A percentile compares a stretch with the other conserved stretches of the same genome.
These are phyloP conservation scores for Pseudotriccus pelzelni DNA, from an alignment of 2,797 vertebrate genomes.

Conservation along the genomic window DNA sequence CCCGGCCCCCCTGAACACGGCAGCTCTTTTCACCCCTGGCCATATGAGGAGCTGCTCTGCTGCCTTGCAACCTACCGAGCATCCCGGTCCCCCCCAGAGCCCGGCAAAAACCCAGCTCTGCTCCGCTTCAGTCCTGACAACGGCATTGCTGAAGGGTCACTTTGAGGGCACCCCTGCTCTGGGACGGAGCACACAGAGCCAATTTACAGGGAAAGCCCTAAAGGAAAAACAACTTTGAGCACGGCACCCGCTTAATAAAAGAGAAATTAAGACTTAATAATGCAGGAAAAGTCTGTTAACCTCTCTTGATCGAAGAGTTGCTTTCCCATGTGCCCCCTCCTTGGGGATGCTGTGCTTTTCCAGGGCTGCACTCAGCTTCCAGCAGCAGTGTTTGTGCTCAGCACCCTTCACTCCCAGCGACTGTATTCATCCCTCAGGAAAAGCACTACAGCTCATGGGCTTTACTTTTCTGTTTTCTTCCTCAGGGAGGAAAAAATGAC, in stretches of 20 bases:
- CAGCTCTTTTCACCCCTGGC: not conserved
- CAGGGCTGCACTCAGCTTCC: not conserved
- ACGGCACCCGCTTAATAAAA: slow-evolving; percentile 72
- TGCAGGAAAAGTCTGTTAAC: slow-evolving; percentile 78
- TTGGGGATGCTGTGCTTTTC: slow-evolving; percentile 33
- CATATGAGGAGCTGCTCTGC: not conserved
- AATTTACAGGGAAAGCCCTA: slow-evolving; percentile 73
- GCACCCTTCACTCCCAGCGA: not conserved
- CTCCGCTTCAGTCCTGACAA: not conserved
- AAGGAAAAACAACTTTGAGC: slow-evolving; percentile 71
- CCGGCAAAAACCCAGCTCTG: not conserved
- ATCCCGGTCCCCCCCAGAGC: not conserved
- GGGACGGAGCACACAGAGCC: slow-evolving; percentile 30
- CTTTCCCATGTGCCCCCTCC: slow-evolving; percentile 37
- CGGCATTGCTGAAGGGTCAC: not conserved
- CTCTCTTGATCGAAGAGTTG: slow-evolving; percentile 68
- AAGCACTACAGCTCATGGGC: not conserved
- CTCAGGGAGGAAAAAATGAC: not conserved
- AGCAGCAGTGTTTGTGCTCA: not conserved
- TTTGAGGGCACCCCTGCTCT: not conserved
- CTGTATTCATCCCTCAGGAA: not conserved
- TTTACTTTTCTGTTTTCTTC: not conserved
- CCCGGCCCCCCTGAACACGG: not conserved
- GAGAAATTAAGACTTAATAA: slow-evolving; percentile 80
- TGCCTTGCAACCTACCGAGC: not conserved